These are phyloP conservation scores for Calycopis cecrops DNA, from an alignment of 1,140 invertebrate genomes.

Conservation along the genomic window DNA sequence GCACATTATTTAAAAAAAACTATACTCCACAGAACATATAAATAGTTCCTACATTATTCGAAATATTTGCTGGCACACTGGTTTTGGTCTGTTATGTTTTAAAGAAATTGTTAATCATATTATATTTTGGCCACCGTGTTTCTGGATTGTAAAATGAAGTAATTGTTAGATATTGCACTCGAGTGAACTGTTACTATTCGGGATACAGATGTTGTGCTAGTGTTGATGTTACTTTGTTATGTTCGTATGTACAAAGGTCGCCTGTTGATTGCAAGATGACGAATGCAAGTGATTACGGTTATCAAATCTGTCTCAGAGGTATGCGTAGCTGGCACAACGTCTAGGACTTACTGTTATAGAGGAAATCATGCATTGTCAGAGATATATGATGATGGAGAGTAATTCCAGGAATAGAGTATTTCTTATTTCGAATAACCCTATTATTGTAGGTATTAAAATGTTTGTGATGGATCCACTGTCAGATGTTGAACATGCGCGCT, in stretches of 20 bases:
- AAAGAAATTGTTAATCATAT: too few relatives aligned
- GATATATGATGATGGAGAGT: conserved; percentile 44
- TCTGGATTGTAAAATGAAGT: too few relatives aligned
- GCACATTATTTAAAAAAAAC: too few relatives aligned
- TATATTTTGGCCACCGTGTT: too few relatives aligned
- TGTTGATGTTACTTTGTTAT: conserved; percentile 58
- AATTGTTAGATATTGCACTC: conserved; percentile 4
- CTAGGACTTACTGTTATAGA: conserved; percentile 53
- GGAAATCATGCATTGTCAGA: conserved; percentile 60
- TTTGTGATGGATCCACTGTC: conserved; percentile 67
- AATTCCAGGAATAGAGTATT: conserved; percentile 49
- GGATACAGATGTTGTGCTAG: conserved; percentile 49
- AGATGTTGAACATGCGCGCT: conserved; percentile 54
- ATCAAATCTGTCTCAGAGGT: conserved; percentile 44
- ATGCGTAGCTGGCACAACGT: conserved; percentile 56
- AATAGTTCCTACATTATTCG: too few relatives aligned
- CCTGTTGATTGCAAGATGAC: conserved; percentile 63
- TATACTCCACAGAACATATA: too few relatives aligned
- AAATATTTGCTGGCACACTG: too few relatives aligned
- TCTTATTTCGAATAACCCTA: conserved; percentile 58
- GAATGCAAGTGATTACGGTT: conserved; percentile 57
- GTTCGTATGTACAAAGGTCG: conserved; percentile 64
- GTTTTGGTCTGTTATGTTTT: too few relatives aligned
- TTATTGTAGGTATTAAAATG: conserved; percentile 54
- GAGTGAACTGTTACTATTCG: conserved; percentile 58